Percentiles rank a stretch among this genome's conserved stretches.
Conservation (phyloP, 2,888 invertebrate genomes). For the Physocephala rufipes region DNA sequence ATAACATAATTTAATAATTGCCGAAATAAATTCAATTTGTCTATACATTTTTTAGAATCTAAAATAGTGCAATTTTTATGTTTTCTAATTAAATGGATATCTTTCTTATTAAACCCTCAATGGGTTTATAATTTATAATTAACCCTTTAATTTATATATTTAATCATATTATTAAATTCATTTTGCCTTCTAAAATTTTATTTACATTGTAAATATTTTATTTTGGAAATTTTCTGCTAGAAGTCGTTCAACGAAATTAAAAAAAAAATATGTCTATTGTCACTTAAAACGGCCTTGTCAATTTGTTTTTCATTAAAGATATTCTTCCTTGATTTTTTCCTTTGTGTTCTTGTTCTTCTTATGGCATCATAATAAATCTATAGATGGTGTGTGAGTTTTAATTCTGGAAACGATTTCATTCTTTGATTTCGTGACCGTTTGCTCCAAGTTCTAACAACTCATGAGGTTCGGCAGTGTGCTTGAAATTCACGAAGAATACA, state of each 20-base stretch:
- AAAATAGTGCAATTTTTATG: too few species aligned
- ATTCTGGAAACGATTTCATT: slow-evolving; percentile 57
- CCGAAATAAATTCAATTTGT: too few species aligned
- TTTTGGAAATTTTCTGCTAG: background rate
- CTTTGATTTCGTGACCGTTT: slow-evolving; percentile 64
- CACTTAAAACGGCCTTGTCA: too few species aligned
- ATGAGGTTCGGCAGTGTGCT: slow-evolving; percentile 70
- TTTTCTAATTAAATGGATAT: too few species aligned
- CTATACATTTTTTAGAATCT: too few species aligned
- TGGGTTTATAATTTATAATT: too few species aligned
- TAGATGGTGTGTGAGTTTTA: slow-evolving; percentile 43
- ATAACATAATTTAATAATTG: too few species aligned
- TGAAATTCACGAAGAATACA: slow-evolving; percentile 15
- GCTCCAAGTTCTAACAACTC: slow-evolving; percentile 73
- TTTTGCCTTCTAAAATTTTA: slow-evolving; percentile 33
- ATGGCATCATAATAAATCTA: slow-evolving; percentile 55
- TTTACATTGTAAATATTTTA: slow-evolving; percentile 47
- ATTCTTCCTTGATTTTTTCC: slow-evolving; percentile 16
- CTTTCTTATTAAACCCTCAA: too few species aligned
- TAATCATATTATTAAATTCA: background rate
- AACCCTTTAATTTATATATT: too few species aligned
- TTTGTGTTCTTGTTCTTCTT: slow-evolving; percentile 41
- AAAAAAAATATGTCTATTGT: too few species aligned
- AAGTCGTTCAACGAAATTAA: too few species aligned
- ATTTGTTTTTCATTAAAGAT: too few species aligned